Base-by-base conservation (phyloP, 2,113 vertebrate species). In the Naja naja region DNA sequence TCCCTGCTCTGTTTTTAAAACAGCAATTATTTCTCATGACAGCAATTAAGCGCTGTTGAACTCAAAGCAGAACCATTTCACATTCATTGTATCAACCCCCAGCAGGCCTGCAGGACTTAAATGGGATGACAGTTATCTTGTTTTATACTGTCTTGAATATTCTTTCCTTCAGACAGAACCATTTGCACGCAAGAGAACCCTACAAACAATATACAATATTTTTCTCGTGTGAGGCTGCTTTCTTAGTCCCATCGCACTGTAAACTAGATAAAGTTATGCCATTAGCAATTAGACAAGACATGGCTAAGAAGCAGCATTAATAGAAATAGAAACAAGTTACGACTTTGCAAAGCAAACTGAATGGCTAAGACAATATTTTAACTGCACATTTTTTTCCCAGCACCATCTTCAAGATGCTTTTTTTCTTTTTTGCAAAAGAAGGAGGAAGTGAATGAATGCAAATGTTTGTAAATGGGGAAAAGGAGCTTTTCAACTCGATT, bases 1-100 rank as follows among this genome's bases (percentile, higher is more conserved):
- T 7, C 90, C 89, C 85, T 88, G 47, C 6, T 34, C 0, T 0
- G 9, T 81, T 94, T 94, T 96, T 89, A 90, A 56, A 93, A 89
- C 22, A 30, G 34, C n/a, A 55, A 52, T 69, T 90, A 7, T 92
- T 91, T 88, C 64, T n/a, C 30, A 87, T 34, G 3, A n/a, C 27
- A 14, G 85, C 74, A 69, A 1, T 64, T 43, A 85, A 45, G 6
- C 39, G 47, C 12, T 92, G 27, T 43, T 87, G 88, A 64, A 91
- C 93, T 60, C 55, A 56, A 85, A 14, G 25, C 25, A 7, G 12
- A 47, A 18, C 34, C 34, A 5, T 43, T 87, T 89, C 92, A 86
- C n/a, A 88, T 25, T 12, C 88, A 91, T 49, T 9, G 22, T n/a
- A 6, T 3, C 89, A 53, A 23, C 88, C 23, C 6, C 54, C 49